Base-by-base conservation (phyloP, 2,113 vertebrate genomes). In the Stigmatopora nigra region DNA sequence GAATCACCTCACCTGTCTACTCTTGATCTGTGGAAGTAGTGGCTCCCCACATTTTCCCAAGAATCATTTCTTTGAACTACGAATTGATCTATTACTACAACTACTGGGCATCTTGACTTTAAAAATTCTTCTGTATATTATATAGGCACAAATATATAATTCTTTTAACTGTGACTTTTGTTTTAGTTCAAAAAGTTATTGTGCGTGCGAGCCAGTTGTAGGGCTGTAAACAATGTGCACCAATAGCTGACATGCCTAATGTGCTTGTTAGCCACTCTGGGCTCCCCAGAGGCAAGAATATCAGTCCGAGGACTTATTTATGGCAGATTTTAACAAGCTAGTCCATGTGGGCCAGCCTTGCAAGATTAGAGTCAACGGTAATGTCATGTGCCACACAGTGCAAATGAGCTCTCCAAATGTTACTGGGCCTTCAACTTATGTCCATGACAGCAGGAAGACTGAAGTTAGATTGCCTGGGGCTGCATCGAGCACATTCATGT, bases 381-480 rank as follows among this genome's bases (percentile, higher is more conserved):
- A 87, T 85, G 82, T 77, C 64, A 79, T 81, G 82, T 86, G 85
- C 87, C 84, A 86, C 76, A 83, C 85, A 80, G 84, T 78, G 82
- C 78, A 88, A 88, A 88, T 87, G 82, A 87, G 87, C 80, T 86
- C 79, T 69, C 76, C 80, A 81, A 86, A 85, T 85, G 82, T 85
- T 79, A 79, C 80, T 46, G 57, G 73, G 76, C 72, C 71, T 77
- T 87, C 75, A 72, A 82, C 85, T 76, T 82, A 59, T 85, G 79
- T 77, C 81, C 72, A 74, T 64, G 74, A 70, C 72, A 75, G 81
- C 77, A 71, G 76, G 76, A 70, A 74, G 70, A 77, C 76, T 80
- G 58, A 73, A 63, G 72, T 63, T 6, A 74, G 68, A 78, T 72
- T 67, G 71, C 71, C 71, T 73, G n/a, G 67, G 76, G 76, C 78